Conservation (phyloP, 1,140 invertebrate species). For the Ylistrum balloti region DNA sequence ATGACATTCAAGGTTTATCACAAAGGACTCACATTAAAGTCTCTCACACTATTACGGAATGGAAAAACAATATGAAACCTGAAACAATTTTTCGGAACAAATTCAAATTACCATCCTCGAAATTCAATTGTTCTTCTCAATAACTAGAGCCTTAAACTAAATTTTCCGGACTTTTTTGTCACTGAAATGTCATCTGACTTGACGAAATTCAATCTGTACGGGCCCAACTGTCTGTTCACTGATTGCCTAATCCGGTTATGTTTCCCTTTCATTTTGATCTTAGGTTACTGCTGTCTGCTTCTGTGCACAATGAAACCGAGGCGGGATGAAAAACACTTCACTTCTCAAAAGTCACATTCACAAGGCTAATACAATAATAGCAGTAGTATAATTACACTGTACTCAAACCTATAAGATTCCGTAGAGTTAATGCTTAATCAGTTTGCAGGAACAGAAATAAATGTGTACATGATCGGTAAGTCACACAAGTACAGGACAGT, state of each 20-base stretch:
- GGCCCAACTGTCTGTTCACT: neutral
- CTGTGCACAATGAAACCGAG: neutral
- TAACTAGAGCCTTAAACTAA: constrained; percentile 8
- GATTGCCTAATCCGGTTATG: constrained; percentile 10
- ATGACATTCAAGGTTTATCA: neutral
- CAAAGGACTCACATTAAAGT: neutral
- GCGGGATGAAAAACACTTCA: neutral
- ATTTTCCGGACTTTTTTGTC: constrained; percentile 39
- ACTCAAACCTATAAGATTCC: neutral
- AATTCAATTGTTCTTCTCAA: constrained; percentile 34
- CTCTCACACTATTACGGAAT: neutral
- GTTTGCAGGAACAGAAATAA: neutral
- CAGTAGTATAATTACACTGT: neutral
- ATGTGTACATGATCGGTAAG: neutral
- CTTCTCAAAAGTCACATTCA: neutral
- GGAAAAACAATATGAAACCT: neutral
- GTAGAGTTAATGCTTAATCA: neutral
- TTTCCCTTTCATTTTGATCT: constrained; percentile 25
- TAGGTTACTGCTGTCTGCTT: constrained; percentile 3
- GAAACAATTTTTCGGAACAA: constrained; percentile 1
- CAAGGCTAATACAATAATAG: constrained; percentile 6
- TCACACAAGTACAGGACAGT: neutral
- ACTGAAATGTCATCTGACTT: constrained; percentile 3
- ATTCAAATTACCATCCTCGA: constrained; percentile 8
- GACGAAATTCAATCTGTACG: constrained; percentile 27